These are phyloP conservation scores for Datnioides undecimradiatus DNA, from an alignment of 2,113 vertebrate species.

Conservation along the genomic window DNA sequence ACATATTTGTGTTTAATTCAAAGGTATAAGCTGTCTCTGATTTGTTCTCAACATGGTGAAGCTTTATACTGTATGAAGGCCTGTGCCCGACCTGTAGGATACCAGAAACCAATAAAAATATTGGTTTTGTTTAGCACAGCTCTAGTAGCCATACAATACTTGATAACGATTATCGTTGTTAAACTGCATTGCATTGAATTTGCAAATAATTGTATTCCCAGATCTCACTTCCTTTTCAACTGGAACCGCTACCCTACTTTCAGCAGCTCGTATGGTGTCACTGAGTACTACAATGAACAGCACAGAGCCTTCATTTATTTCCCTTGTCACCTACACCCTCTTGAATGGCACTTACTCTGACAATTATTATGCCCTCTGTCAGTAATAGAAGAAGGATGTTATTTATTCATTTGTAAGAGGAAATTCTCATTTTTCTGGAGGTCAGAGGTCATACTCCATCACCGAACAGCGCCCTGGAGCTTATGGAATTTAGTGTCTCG, in stretches of 20 bases:
- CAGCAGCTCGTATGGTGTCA: not conserved
- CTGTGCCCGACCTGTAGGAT: not conserved
- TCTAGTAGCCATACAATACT: not conserved
- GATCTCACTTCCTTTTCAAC: slow-evolving; percentile 4
- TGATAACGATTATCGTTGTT: not conserved
- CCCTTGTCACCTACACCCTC: slow-evolving; percentile 4
- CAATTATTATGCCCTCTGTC: slow-evolving; percentile 49
- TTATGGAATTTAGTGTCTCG: not conserved
- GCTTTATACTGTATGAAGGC: too few species aligned
- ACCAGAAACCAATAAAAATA: not conserved
- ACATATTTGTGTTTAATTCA: too few species aligned
- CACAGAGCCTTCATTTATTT: slow-evolving; percentile 39
- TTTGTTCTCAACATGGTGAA: not conserved
- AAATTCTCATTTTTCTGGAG: slow-evolving; percentile 35
- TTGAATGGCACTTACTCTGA: slow-evolving; percentile 24
- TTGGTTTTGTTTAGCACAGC: not conserved
- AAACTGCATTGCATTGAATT: slow-evolving; percentile 10
- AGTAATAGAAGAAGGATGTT: slow-evolving; percentile 34
- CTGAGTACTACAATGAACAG: slow-evolving; percentile 1
- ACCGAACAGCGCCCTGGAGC: slow-evolving; percentile 8
- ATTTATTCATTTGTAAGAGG: slow-evolving; percentile 30
- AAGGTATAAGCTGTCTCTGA: too few species aligned
- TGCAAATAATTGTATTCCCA: slow-evolving; percentile 21
- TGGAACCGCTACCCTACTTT: not conserved
- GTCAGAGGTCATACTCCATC: slow-evolving; percentile 27